Evolutionary conservation across 2,113 vertebrate genomes (phyloP), one percentile per base, ranked within the genome.

Genomic region (Semicossyphus pulcher): DNA sequence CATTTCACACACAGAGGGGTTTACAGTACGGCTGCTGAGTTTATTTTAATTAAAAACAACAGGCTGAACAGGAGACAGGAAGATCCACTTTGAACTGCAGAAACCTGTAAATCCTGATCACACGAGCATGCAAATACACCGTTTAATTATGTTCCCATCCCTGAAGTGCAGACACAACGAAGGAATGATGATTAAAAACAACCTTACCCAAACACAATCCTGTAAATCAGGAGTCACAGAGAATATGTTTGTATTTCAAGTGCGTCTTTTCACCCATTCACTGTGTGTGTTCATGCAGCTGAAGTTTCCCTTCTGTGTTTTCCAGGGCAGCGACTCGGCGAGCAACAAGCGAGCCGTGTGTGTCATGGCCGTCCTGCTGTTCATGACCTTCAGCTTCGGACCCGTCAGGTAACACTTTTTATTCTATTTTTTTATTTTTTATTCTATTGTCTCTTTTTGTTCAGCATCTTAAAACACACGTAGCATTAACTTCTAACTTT

Each of bases 361-460:
- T 21, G 92, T 96, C 83, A 96, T 96, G 95, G 95, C 92, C 12
- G 78, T 97, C 26, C 93, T 97, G 41, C 91, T 97, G 25, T 96
- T 97, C 88, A 90, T 97, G 67, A 94, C 96, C 65, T 96, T 97
- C 89, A 97, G 94, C 92, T 96, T 96, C 7, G 95, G 96, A 31
- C 96, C 96, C 0, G 92, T 94, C 88, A 96, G 96, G 96, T 97
- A 90, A 15, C 34, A n/a, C n/a, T n/a, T n/a, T n/a, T n/a, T n/a
- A n/a, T n/a, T n/a, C n/a, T n/a, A n/a, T n/a, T n/a, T n/a, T n/a
- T n/a, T n/a, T n/a, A n/a, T n/a, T n/a, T n/a, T n/a, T n/a, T n/a
- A n/a, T n/a, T n/a, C n/a, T n/a, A n/a, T n/a, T n/a, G n/a, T n/a
- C n/a, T n/a, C n/a, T n/a, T n/a, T n/a, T n/a, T n/a, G n/a, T n/a